These are phyloP conservation scores for Anabacerthia variegaticeps DNA, from an alignment of 2,797 vertebrate genomes.

Conservation along the genomic window DNA sequence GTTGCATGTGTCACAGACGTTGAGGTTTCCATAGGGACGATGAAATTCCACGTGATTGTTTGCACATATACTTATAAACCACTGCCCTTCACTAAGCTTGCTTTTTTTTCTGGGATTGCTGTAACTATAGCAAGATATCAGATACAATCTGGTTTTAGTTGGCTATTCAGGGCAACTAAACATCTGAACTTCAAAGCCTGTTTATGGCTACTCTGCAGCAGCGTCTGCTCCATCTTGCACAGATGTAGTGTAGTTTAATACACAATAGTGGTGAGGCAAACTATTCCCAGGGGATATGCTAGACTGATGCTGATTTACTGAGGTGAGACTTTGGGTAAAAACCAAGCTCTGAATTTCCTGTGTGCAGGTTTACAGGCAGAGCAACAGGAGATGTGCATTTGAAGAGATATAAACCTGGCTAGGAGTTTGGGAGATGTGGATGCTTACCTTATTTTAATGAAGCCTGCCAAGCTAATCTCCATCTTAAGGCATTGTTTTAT, in stretches of 20 bases:
- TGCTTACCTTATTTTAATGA: not conserved
- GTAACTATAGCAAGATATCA: fast-evolving
- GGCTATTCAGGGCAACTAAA: not conserved
- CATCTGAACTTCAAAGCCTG: not conserved
- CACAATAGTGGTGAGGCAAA: fast-evolving
- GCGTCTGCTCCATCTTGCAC: not conserved
- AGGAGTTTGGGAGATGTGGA: not conserved
- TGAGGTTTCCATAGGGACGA: not conserved
- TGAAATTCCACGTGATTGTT: not conserved
- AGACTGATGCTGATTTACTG: not conserved
- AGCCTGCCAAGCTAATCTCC: not conserved
- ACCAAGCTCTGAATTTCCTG: not conserved
- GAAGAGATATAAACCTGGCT: not conserved
- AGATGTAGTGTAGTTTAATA: not conserved
- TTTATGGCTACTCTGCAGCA: not conserved
- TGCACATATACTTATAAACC: not conserved
- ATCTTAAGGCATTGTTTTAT: not conserved
- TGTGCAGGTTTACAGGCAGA: not conserved
- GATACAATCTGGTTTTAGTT: not conserved
- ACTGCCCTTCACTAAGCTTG: not conserved
- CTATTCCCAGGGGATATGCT: not conserved
- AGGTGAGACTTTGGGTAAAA: not conserved
- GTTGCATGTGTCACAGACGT: not conserved
- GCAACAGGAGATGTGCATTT: not conserved
- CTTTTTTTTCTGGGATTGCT: not conserved